These are phyloP conservation scores for Turritopsis dohrnii DNA, from an alignment of 30 jellyfish, hydroid and myxozoan genomes.

Conservation along the genomic window DNA sequence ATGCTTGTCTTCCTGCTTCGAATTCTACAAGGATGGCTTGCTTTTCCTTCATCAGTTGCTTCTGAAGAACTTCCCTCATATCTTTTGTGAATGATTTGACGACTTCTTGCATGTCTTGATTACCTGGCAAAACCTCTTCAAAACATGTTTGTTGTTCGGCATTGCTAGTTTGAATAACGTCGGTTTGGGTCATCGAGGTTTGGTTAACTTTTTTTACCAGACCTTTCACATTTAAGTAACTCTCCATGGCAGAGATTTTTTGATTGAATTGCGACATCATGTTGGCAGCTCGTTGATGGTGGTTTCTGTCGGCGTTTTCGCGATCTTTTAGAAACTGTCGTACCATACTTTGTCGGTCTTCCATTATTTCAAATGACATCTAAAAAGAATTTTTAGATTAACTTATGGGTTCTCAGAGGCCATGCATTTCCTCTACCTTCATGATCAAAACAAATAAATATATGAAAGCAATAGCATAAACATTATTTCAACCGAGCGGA, in stretches of 20 bases:
- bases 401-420: too few species aligned
- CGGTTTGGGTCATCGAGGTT: constrained; percentile 24
- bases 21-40: background rate
- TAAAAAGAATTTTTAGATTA: too few species aligned
- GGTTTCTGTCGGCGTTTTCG: constrained; percentile 18
- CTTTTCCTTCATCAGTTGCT: background rate
- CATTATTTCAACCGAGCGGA: background rate
- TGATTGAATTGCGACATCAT: constrained; percentile 24
- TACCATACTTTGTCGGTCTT: constrained; percentile 44
- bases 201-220: background rate
- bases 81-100: background rate
- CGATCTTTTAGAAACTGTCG: constrained; percentile 35
- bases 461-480: too few species aligned
- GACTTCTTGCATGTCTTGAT: constrained; percentile 11
- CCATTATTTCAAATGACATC: constrained; percentile 41
- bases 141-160: constrained; percentile 19
- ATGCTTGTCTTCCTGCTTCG: background rate
- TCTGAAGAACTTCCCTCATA: background rate
- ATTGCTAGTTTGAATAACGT: background rate
- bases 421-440: too few species aligned
- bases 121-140: background rate
- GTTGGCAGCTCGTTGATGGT: constrained; percentile 22
- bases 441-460: background rate
- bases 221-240: background rate
- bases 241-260: constrained; percentile 19